Evolutionary conservation across 1,140 invertebrate genomes (phyloP), one percentile per base, ranked within the genome.

Genomic region (Pinna nobilis): DNA sequence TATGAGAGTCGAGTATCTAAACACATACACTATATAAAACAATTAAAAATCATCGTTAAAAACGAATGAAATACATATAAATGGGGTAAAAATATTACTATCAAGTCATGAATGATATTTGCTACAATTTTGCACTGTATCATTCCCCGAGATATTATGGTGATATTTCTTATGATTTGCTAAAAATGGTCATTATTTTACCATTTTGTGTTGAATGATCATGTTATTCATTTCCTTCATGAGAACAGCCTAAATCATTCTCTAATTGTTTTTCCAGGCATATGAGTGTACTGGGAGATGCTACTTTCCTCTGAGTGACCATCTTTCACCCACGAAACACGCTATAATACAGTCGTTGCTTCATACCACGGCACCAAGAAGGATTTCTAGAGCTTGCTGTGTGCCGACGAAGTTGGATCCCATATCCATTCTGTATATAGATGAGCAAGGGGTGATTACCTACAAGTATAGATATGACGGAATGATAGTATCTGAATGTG

Each of bases 281-380:
- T 98, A 92, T 89, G 97, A 96, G 87, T 99, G 98, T 88, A 92
- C 94, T 75, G 98, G 98, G 3, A 94, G 96, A 82, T 99, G 98
- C 89, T 94, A 94, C 13, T 98, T 95, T 83, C 97, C 97, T 2
- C 90, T 99, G 65, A 92, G 94, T 32, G 95, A 97, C 81, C 95
- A 98, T 88, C 88, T 98, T 6, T 98, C 99, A 88, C 94, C 96
- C 23, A 98, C 98, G n/a, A 99, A 99, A 88, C 98, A 99, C 90
- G 98, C 98, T 37, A 97, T 99, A 80, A 95, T 99, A 61, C 98
- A 99, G 90, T 97, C 94, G 59, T 91, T 99, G 82, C 94, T 99
- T 74, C 96, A 99, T 89, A 95, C 94, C 59, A 93, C 95, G 83
- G 94, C 96, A 86, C 95, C 95, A 32, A 92, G 91, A 68, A 92